phyloP scores from a whole-genome alignment of 2,797 vertebrate genomes.

The Cirrhinus molitorella region DNA sequence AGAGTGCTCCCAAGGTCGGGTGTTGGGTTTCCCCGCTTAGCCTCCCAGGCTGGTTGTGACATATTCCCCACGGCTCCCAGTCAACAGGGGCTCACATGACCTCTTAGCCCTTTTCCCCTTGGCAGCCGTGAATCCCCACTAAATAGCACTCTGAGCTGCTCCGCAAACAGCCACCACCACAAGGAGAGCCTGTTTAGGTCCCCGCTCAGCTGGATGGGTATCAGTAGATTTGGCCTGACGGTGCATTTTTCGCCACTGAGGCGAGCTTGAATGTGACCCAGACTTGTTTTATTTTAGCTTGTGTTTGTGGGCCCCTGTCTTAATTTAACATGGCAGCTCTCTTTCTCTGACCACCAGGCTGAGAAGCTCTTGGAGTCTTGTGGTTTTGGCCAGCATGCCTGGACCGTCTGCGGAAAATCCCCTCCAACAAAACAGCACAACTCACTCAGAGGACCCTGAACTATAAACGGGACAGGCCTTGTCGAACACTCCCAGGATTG shows the following conservation, averaged over 20 bases:
- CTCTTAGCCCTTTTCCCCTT: conserved; percentile 27
- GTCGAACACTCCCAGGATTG: conserved; percentile 32
- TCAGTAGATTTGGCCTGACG: conserved; percentile 50
- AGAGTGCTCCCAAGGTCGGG: conserved; percentile 61
- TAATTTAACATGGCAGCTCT: conserved; percentile 60
- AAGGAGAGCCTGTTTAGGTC: conserved; percentile 14
- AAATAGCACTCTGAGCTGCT: conserved; percentile 37
- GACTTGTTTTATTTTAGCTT: conserved; percentile 54
- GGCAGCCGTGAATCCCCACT: conserved; percentile 48
- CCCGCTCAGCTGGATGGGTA: conserved; percentile 5
- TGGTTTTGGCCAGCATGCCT: conserved; percentile 51
- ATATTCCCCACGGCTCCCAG: conserved; percentile 31
- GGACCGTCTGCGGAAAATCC: conserved; percentile 56
- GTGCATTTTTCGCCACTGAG: conserved; percentile 48
- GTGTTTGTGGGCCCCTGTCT: conserved; percentile 43
- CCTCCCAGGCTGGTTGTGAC: conserved; percentile 48
- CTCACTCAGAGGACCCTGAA: conserved; percentile 34
- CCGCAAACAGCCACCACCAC: conserved; percentile 10
- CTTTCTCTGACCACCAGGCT: conserved; percentile 53
- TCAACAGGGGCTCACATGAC: conserved; percentile 52
- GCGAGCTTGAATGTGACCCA: conserved; percentile 39
- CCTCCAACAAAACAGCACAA: conserved; percentile 40
- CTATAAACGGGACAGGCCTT: conserved; percentile 37
- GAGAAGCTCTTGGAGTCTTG: conserved; percentile 47
- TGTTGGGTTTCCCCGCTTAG: conserved; percentile 57